Conservation (phyloP, 2,888 invertebrate genomes). For the Synanthedon andrenaeformis region DNA sequence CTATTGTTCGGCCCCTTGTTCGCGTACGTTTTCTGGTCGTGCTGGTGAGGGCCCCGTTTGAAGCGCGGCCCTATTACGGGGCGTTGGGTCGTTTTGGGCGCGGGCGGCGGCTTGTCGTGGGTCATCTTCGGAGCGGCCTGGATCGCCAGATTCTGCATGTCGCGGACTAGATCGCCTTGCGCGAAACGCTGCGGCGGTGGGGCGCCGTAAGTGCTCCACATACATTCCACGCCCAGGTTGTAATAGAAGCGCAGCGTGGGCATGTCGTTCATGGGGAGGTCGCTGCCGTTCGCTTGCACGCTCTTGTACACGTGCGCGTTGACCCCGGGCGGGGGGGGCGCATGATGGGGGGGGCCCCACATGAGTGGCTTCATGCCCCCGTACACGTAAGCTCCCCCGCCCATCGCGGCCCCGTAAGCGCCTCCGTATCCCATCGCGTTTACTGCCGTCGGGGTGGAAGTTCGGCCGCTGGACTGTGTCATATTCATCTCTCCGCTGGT, state of each 20-base stretch:
- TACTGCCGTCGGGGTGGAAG: slow-evolving; percentile 2
- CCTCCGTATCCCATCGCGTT: slow-evolving; percentile 4
- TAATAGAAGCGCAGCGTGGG: slow-evolving; percentile 75
- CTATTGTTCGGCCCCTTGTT: slow-evolving; percentile 13
- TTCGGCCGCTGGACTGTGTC: neutral
- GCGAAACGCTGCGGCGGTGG: slow-evolving; percentile 21
- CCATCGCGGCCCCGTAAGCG: slow-evolving; percentile 7
- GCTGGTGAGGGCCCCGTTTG: neutral
- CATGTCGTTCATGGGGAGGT: slow-evolving; percentile 72
- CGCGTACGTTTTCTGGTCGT: neutral
- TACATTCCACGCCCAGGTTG: slow-evolving; percentile 74
- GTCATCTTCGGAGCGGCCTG: neutral
- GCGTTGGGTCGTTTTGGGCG: slow-evolving; percentile 40
- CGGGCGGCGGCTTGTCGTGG: slow-evolving; percentile 12
- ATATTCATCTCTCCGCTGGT: too few species aligned
- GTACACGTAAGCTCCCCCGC: slow-evolving; percentile 19
- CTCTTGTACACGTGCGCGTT: slow-evolving; percentile 40
- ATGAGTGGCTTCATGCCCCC: slow-evolving; percentile 38
- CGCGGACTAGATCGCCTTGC: too few species aligned
- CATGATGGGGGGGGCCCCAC: slow-evolving; percentile 24
- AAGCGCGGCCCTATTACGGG: slow-evolving; percentile 52
- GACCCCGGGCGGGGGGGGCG: slow-evolving; percentile 26
- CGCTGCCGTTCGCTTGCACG: slow-evolving; percentile 63
- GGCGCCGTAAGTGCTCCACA: slow-evolving; percentile 54
- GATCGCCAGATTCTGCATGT: too few species aligned